Percentiles rank a stretch among this genome's conserved stretches.
Conservation (phyloP, 1,140 invertebrate genomes). For the Thereuonema tuberculata region DNA sequence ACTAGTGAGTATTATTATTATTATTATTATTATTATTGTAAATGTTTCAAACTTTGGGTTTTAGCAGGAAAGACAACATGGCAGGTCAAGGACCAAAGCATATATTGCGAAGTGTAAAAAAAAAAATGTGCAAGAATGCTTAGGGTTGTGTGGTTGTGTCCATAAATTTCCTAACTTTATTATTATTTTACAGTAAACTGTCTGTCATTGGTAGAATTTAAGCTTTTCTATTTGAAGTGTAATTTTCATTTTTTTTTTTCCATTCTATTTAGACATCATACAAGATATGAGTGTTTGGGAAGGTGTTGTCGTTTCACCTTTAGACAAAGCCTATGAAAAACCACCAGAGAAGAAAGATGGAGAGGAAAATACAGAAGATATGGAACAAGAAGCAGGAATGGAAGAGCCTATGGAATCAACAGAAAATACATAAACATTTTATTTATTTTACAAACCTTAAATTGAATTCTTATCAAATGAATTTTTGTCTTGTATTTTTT, state of each 20-base stretch:
- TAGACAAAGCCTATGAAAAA: conserved; percentile 76
- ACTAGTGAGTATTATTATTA: no score
- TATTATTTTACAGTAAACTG: no score
- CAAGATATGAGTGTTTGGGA: conserved; percentile 74
- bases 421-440: not conserved
- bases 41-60: no score
- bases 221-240: conserved; percentile 9
- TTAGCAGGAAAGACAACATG: no score
- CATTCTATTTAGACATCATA: conserved; percentile 50
- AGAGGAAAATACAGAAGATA: conserved; percentile 25
- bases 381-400: conserved; percentile 17
- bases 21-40: conserved; percentile 33
- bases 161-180: no score
- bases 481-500: no score
- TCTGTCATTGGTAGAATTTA: conserved; percentile 2
- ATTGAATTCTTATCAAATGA: not conserved
- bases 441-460: not conserved
- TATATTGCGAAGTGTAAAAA: no score
- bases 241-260: no score
- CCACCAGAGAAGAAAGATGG: conserved; percentile 43
- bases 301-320: conserved; percentile 80
- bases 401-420: conserved; percentile 21
- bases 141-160: no score
- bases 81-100: no score
- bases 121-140: no score